Percentiles rank a stretch among this genome's conserved stretches.
phyloP scores from a whole-genome alignment of 2,113 vertebrate genomes.

The Columba livia region DNA sequence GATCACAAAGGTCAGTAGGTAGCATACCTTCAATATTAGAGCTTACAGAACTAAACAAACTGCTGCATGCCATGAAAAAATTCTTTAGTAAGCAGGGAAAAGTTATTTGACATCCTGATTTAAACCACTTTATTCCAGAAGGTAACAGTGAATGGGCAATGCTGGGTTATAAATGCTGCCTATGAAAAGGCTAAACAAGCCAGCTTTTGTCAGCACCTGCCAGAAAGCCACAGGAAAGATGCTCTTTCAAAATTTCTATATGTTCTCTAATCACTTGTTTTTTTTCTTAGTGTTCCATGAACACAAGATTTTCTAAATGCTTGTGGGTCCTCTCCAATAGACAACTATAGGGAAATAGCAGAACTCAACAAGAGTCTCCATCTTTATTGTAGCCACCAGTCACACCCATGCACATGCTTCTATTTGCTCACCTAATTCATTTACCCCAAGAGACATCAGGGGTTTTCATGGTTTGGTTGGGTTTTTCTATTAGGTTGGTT shows the following conservation, averaged over 20 bases:
- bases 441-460: not conserved
- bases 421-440: conserved; percentile 19
- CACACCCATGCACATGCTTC: not conserved
- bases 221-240: not conserved
- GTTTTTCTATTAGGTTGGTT: too few species aligned
- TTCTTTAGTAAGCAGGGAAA: not conserved
- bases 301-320: not conserved
- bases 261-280: not conserved
- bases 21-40: not conserved
- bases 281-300: not conserved
- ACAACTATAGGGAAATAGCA: not conserved
- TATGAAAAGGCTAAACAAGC: not conserved
- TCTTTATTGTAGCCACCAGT: not conserved
- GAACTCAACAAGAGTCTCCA: not conserved
- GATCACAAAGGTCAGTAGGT: not conserved
- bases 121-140: not conserved
- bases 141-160: not conserved
- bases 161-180: not conserved
- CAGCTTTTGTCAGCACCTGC: not conserved
- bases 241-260: not conserved
- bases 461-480: too few species aligned
- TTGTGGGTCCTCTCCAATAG: not conserved
- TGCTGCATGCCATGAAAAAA: not conserved
- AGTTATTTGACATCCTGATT: not conserved
- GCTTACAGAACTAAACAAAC: not conserved